phyloP scores from a whole-genome alignment of 2,888 invertebrate species.

The Lissonota sp. region DNA sequence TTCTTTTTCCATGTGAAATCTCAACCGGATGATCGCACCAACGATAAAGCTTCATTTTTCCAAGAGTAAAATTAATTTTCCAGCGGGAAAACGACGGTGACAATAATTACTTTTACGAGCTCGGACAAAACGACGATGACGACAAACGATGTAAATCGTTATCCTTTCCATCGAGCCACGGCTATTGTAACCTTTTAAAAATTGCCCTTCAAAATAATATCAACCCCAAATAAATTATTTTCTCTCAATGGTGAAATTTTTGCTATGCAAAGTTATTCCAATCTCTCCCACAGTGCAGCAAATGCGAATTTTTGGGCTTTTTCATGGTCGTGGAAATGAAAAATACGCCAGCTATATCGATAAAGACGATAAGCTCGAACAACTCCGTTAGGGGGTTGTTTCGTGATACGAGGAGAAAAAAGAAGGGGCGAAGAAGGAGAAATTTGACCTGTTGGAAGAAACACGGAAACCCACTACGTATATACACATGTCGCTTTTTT shows the following conservation, averaged over 20 bases:
- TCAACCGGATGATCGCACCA: too few species aligned
- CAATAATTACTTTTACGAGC: neutral
- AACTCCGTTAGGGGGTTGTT: too few species aligned
- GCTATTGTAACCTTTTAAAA: neutral
- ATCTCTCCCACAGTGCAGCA: slow-evolving; percentile 7
- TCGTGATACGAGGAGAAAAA: too few species aligned
- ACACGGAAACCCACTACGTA: slow-evolving; percentile 67
- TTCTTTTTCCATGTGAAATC: too few species aligned
- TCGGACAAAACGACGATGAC: neutral
- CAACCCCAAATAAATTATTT: too few species aligned
- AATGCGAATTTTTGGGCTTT: slow-evolving; percentile 17
- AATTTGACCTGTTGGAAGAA: slow-evolving; percentile 35
- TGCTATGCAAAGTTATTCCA: neutral
- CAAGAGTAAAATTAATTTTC: slow-evolving; percentile 1
- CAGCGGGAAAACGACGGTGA: neutral
- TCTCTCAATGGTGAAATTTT: neutral
- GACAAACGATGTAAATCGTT: too few species aligned
- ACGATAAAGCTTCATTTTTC: neutral
- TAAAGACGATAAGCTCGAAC: neutral
- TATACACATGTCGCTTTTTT: neutral
- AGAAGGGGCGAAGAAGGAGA: neutral
- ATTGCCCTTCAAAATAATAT: neutral
- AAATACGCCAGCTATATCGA: slow-evolving; percentile 17
- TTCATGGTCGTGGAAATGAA: neutral
- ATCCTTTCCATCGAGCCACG: too few species aligned